A percentile compares a stretch with the other conserved stretches of the same genome.
These are phyloP conservation scores for human (Homo sapiens) DNA, from an alignment of 2,113 vertebrate species.

Conservation along the genomic window DNA sequence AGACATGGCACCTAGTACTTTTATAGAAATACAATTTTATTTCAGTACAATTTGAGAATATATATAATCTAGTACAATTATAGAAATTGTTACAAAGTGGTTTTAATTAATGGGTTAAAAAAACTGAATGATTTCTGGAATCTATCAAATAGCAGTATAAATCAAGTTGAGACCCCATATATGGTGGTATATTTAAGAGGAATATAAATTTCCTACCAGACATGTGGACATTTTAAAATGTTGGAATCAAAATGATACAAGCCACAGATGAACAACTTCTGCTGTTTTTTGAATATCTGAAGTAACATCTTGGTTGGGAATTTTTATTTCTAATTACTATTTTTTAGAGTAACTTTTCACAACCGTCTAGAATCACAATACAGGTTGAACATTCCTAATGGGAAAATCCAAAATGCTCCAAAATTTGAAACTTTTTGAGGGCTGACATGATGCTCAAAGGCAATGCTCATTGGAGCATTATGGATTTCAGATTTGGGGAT, in stretches of 20 bases:
- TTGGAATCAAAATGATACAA: slow-evolving; percentile 32
- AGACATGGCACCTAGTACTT: not conserved
- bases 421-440: not conserved
- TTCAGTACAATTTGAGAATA: not conserved
- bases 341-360: slow-evolving; percentile 25
- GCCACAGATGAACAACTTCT: not conserved
- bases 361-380: not conserved
- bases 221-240: slow-evolving; percentile 16
- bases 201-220: not conserved
- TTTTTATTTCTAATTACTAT: slow-evolving; percentile 41
- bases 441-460: not conserved
- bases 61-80: not conserved
- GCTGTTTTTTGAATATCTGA: not conserved
- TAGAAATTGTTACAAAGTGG: slow-evolving; percentile 31
- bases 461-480: not conserved
- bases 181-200: not conserved
- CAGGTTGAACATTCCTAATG: not conserved
- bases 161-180: not conserved
- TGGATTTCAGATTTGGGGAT: not conserved
- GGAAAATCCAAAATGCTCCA: not conserved
- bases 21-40: not conserved
- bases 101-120: slow-evolving; percentile 44
- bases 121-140: not conserved
- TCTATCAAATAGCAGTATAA: slow-evolving; percentile 18
- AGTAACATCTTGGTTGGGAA: not conserved